Evolutionary conservation across 2,888 invertebrate genomes (phyloP).

Genomic region (Anagyrus pseudococci): DNA sequence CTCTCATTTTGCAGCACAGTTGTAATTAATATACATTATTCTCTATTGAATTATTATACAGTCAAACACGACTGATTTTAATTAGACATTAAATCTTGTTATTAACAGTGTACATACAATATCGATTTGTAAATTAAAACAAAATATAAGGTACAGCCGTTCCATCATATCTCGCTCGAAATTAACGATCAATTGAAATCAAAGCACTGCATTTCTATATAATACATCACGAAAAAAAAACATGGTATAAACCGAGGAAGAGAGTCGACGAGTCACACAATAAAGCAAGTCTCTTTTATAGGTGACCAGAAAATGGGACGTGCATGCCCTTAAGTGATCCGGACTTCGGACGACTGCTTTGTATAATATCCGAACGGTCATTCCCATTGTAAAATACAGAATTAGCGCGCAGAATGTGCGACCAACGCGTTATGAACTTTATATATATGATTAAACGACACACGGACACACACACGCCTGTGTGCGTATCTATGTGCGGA

Average conservation of each 20-base stretch:
- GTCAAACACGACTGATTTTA: too few relatives aligned
- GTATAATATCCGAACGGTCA: background rate
- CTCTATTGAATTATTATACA: too few relatives aligned
- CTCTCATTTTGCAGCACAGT: too few relatives aligned
- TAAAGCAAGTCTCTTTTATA: slow-evolving; percentile 33
- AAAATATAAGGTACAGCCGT: too few relatives aligned
- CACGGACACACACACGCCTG: background rate
- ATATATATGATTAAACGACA: background rate
- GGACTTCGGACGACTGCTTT: slow-evolving; percentile 22
- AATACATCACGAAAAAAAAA: background rate
- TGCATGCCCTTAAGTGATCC: slow-evolving; percentile 32
- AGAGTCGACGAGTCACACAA: background rate
- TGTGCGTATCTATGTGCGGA: background rate
- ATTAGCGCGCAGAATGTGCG: background rate
- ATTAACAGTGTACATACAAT: background rate
- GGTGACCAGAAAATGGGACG: slow-evolving; percentile 33
- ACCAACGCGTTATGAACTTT: background rate
- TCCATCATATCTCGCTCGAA: too few relatives aligned
- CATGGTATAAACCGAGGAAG: background rate
- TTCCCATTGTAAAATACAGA: slow-evolving; percentile 3
- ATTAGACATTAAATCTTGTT: too few relatives aligned
- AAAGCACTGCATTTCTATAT: background rate
- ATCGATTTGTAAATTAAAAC: too few relatives aligned
- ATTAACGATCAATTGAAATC: too few relatives aligned
- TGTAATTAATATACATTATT: too few relatives aligned